Percentiles rank a stretch among this genome's conserved stretches.
These are phyloP conservation scores for Coptodon bakossiorum DNA, from an alignment of 2,113 vertebrate genomes.

Conservation along the genomic window DNA sequence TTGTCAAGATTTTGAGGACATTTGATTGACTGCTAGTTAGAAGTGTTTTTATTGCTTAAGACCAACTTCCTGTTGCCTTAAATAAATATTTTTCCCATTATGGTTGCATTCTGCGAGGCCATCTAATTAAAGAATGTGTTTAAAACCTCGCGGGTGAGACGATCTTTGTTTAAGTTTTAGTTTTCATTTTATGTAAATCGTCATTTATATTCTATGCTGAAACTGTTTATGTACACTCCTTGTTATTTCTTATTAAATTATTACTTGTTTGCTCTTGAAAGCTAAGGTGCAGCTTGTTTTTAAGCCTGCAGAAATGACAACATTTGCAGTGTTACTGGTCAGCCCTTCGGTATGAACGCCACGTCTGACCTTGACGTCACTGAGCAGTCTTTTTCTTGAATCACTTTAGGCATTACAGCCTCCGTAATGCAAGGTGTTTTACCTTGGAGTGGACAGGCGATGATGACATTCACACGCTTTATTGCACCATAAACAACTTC, in stretches of 20 bases:
- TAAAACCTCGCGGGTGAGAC: background rate
- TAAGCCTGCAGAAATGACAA: background rate
- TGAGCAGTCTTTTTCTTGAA: background rate
- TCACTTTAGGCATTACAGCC: slow-evolving; percentile 2
- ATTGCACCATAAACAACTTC: slow-evolving; percentile 34
- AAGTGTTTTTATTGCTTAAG: background rate
- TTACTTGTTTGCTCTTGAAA: background rate
- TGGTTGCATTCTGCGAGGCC: background rate
- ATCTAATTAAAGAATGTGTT: background rate
- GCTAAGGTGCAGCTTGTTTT: background rate
- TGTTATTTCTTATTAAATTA: background rate
- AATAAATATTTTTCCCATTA: background rate
- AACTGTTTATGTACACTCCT: background rate
- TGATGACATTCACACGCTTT: slow-evolving; percentile 35
- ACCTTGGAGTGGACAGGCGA: background rate
- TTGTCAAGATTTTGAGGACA: background rate
- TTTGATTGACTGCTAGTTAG: background rate
- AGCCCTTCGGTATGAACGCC: background rate
- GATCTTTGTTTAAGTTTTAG: background rate
- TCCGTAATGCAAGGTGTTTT: background rate
- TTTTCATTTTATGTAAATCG: background rate
- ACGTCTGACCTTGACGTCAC: slow-evolving; percentile 18
- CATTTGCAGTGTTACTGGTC: background rate
- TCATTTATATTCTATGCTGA: background rate
- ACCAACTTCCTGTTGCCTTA: slow-evolving; percentile 16